Percentiles rank a stretch among this genome's conserved stretches.
Evolutionary conservation across 2,888 invertebrate genomes (phyloP).

Genomic region (Cosmia pyralina): DNA sequence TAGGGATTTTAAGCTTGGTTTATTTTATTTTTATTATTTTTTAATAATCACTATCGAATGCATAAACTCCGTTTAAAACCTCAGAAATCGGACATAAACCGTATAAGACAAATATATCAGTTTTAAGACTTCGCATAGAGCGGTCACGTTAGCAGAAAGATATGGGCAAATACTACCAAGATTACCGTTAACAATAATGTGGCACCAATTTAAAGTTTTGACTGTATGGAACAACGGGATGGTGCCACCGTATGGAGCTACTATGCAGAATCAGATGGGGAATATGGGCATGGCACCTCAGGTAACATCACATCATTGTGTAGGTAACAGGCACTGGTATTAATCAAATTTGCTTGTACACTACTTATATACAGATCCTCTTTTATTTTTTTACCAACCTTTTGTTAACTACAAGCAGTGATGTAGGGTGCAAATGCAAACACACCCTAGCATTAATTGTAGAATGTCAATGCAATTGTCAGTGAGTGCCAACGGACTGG

Average conservation of each 20-base stretch:
- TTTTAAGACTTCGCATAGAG: slow-evolving; percentile 14
- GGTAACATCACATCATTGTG: slow-evolving; percentile 66
- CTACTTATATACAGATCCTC: too few relatives aligned
- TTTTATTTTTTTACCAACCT: too few relatives aligned
- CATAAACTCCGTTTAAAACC: not conserved
- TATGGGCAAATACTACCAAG: not conserved
- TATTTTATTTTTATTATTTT: too few relatives aligned
- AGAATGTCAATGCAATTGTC: too few relatives aligned
- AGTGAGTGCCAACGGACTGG: too few relatives aligned
- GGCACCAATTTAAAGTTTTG: not conserved
- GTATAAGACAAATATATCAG: slow-evolving; percentile 1
- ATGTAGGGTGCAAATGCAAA: too few relatives aligned
- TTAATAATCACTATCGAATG: too few relatives aligned
- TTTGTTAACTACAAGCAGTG: too few relatives aligned
- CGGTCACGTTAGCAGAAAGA: not conserved
- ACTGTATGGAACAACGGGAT: too few relatives aligned
- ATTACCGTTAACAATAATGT: too few relatives aligned
- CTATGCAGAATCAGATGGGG: slow-evolving; percentile 90
- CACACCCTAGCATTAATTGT: too few relatives aligned
- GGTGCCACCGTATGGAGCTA: slow-evolving; percentile 87
- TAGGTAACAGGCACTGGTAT: not conserved
- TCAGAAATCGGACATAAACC: not conserved
- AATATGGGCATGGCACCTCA: slow-evolving; percentile 88
- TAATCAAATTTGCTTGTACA: not conserved
- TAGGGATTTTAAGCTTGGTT: too few relatives aligned